A percentile compares a stretch with the other conserved stretches of the same genome.
Evolutionary conservation across 2,888 invertebrate genomes (phyloP).

Genomic region (Xestoiulus laeticollis): DNA sequence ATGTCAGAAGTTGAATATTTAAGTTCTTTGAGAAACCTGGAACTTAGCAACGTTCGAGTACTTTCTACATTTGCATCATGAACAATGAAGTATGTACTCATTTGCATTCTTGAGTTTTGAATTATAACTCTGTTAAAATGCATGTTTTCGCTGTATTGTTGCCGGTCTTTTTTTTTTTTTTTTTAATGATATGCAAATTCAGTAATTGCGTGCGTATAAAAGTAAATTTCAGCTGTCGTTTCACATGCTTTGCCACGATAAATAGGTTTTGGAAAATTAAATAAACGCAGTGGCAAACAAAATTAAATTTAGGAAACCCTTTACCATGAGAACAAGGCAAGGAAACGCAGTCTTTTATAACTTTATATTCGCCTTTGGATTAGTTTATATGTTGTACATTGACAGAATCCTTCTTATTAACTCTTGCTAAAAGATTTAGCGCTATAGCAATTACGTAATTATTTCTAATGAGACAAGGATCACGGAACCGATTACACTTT

Average conservation of each 20-base stretch:
- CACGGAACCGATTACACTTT: background rate
- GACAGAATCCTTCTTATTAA: slow-evolving; percentile 21
- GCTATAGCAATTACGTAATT: background rate
- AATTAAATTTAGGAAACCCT: background rate
- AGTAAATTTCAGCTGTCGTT: slow-evolving; percentile 22
- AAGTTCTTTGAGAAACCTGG: no score
- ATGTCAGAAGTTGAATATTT: no score
- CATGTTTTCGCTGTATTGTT: background rate
- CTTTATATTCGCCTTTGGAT: slow-evolving; percentile 3
- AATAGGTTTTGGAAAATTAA: slow-evolving; percentile 6
- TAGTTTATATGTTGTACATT: background rate
- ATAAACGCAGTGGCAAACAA: background rate
- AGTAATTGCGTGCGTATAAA: slow-evolving; percentile 27
- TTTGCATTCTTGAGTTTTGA: no score
- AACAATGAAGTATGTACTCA: no score
- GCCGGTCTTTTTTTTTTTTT: background rate
- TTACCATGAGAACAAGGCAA: background rate
- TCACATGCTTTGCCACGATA: slow-evolving; percentile 13
- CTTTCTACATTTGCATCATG: no score
- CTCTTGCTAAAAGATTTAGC: background rate
- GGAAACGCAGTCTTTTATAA: background rate
- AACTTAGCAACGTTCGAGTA: no score
- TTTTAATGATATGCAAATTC: slow-evolving; percentile 16
- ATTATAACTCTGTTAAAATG: no score
- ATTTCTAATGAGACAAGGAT: slow-evolving; percentile 11